These are phyloP conservation scores for Penaeus japonicus DNA, from an alignment of 1,140 invertebrate species.

Conservation along the genomic window DNA sequence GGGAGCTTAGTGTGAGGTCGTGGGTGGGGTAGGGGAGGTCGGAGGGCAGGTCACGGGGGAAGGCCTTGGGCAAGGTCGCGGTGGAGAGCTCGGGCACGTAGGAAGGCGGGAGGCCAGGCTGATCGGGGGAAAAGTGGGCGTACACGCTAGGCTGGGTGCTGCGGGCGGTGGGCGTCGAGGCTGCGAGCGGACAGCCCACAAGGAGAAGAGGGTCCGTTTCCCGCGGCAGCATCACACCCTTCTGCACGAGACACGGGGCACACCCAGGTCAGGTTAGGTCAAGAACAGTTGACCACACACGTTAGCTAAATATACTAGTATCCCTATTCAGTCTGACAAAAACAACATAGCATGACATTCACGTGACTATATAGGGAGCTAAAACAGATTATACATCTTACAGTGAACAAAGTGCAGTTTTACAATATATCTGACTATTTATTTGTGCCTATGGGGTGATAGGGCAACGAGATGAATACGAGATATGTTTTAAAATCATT, in stretches of 20 bases:
- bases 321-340: no score
- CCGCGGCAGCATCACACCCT: constrained; percentile 25
- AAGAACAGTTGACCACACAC: constrained; percentile 9
- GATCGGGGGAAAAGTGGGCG: constrained; percentile 40
- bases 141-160: constrained; percentile 40
- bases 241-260: constrained; percentile 17
- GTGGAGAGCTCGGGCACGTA: neutral
- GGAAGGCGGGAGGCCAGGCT: neutral
- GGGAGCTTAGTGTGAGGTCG: neutral
- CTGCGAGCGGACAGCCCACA: constrained; percentile 38
- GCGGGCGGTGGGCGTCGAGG: constrained; percentile 38
- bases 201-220: constrained; percentile 15
- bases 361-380: no score
- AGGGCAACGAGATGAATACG: no score
- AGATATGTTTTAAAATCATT: no score
- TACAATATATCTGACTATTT: no score
- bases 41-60: constrained; percentile 7
- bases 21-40: neutral
- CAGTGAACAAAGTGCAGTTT: no score
- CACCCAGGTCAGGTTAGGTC: neutral
- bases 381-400: no score
- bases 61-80: constrained; percentile 15
- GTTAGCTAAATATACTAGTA: neutral
- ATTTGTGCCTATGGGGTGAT: no score
- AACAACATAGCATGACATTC: no score